A percentile compares a stretch with the other conserved stretches of the same genome.
phyloP scores from a whole-genome alignment of 2,797 vertebrate genomes.

The Babyrousa celebensis region DNA sequence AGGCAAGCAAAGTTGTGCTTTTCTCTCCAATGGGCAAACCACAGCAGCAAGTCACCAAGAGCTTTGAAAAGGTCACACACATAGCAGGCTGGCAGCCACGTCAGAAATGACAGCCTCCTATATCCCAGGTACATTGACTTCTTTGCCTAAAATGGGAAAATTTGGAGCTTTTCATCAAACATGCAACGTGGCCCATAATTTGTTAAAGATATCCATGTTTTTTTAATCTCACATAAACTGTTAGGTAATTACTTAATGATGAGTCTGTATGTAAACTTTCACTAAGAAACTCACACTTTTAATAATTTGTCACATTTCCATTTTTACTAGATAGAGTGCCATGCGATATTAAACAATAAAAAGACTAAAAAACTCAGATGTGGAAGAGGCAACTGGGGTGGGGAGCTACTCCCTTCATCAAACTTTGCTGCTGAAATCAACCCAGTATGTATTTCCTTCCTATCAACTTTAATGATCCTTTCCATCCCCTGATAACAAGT shows the following conservation, averaged over 20 bases:
- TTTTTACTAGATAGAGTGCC: not conserved
- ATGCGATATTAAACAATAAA: not conserved
- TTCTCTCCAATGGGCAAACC: not conserved
- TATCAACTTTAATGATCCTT: not conserved
- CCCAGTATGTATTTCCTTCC: not conserved
- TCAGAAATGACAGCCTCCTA: not conserved
- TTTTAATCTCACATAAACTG: not conserved
- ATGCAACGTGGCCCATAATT: not conserved
- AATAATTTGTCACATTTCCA: not conserved
- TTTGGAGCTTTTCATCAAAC: not conserved
- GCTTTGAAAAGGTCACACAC: not conserved
- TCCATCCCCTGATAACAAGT: not conserved
- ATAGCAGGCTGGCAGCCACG: too few species aligned
- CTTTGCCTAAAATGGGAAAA: not conserved
- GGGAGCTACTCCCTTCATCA: accelerated
- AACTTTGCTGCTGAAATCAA: not conserved
- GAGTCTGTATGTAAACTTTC: not conserved
- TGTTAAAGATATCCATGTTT: not conserved
- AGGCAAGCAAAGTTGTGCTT: not conserved
- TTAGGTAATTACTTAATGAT: not conserved
- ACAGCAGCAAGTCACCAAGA: not conserved
- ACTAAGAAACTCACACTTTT: slow-evolving; percentile 29
- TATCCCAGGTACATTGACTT: not conserved
- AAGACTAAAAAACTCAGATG: not conserved
- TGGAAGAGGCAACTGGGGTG: not conserved